phyloP scores from a whole-genome alignment of 2,797 vertebrate species.

The Siniperca scherzeri region DNA sequence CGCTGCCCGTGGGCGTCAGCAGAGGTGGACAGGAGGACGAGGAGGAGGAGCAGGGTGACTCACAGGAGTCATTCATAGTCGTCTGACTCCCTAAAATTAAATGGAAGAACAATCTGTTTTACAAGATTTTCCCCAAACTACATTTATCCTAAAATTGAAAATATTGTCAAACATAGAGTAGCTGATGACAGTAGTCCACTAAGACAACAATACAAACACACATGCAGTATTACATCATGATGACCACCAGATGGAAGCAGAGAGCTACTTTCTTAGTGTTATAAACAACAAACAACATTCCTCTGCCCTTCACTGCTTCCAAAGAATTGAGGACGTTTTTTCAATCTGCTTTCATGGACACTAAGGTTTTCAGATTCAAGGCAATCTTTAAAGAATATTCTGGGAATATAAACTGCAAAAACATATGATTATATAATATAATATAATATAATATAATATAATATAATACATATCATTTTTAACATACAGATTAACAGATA shows the following conservation, averaged over 20 bases:
- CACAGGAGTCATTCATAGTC: slow-evolving; percentile 83
- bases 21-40: slow-evolving; percentile 86
- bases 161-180: not conserved
- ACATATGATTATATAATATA: not conserved
- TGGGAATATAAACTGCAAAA: not conserved
- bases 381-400: not conserved
- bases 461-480: not conserved
- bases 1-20: slow-evolving; percentile 77
- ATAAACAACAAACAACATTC: slow-evolving; percentile 64
- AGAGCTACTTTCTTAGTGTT: slow-evolving; percentile 47
- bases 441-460: not conserved
- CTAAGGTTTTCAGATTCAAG: not conserved
- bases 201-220: not conserved
- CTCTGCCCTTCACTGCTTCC: slow-evolving; percentile 36
- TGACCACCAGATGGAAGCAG: slow-evolving; percentile 77
- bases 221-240: slow-evolving; percentile 21
- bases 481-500: slow-evolving; percentile 7
- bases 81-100: slow-evolving; percentile 79
- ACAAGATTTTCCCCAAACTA: not conserved
- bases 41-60: slow-evolving; percentile 82
- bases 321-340: slow-evolving; percentile 33
- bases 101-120: slow-evolving; percentile 21
- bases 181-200: not conserved
- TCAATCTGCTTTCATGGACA: slow-evolving; percentile 21
- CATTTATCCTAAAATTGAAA: slow-evolving; percentile 1